Base-by-base conservation (phyloP, 2,888 invertebrate genomes). In the Platerodrilus igneus region DNA sequence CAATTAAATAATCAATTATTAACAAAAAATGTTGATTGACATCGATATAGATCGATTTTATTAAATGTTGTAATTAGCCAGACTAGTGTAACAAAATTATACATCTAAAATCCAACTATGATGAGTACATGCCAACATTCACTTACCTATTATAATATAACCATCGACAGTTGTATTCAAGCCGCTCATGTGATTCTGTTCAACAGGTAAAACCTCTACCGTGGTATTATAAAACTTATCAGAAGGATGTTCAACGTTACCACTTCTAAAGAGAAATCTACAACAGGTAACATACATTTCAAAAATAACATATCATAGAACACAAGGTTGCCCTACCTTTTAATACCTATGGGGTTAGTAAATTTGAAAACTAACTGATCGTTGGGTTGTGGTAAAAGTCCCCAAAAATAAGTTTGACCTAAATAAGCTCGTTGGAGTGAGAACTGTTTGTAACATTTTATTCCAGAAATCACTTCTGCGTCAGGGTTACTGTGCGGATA, bases 341-440 rank as follows among this genome's bases (percentile, higher is more conserved):
- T 78, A 43, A 90, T 66, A 51, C 66, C 58, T 45, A 80, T 73
- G 13, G 93, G 89, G 34, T 79, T 77, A 29, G 74, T 68, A 63
- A 94, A 93, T 64, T 81, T 80, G 63, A 95, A 86, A 50, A 81
- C 77, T 11, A 94, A 72, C 37, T 79, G 73, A 64, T 93, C 90
- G 2, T 87, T 91, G 6, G 81, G 78, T 56, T 83, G 83, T 0
- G 95, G 95, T 22, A 85, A 72, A 6, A 87, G 68, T 0, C 91
- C 94, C 95, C 94, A 95, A 68, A 94, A 96, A 63, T 84, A 93
- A 0, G 84, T 81, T 49, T 84, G 81, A 0, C 96, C 95, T 11
- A 76, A 72, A 63, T 96, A 96, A 2, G 93, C 94, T 50, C 81
- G 77, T 45, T 78, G 76, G 11, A 94, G 64, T 0, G 83, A 79